A percentile compares a stretch with the other conserved stretches of the same genome.
phyloP scores from a whole-genome alignment of 2,113 vertebrate genomes.

The Centrocercus urophasianus region DNA sequence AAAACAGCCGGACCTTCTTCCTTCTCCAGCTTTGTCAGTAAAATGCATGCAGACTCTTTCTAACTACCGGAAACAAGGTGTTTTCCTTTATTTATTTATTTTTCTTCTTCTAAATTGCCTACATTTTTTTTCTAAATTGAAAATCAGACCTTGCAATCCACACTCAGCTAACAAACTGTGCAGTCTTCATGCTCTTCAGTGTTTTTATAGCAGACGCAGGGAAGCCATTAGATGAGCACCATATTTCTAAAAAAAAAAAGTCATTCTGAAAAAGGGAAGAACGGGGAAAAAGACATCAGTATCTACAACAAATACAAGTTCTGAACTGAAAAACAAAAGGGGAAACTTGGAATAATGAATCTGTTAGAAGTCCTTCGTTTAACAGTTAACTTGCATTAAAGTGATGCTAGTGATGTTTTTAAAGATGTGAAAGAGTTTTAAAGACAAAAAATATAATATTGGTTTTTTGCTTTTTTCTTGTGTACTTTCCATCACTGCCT shows the following conservation, averaged over 20 bases:
- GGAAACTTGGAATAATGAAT: not conserved
- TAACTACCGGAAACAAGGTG: not conserved
- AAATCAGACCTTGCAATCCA: not conserved
- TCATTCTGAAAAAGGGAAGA: not conserved
- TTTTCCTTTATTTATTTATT: not conserved
- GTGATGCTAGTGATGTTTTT: conserved; percentile 52
- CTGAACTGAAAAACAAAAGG: not conserved
- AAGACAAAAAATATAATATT: conserved; percentile 71
- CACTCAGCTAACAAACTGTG: not conserved
- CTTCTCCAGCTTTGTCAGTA: not conserved
- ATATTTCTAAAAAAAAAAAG: not conserved
- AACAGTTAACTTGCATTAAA: conserved; percentile 70
- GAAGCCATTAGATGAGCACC: not conserved
- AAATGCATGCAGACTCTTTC: not conserved
- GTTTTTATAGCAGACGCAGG: not conserved
- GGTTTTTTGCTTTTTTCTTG: conserved; percentile 50
- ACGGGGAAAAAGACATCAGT: not conserved
- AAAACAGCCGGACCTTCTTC: not conserved
- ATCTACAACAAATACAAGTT: not conserved
- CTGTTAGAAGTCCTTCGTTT: conserved; percentile 53
- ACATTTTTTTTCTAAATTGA: conserved; percentile 11
- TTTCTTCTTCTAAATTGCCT: not conserved
- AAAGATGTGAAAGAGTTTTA: conserved; percentile 71
- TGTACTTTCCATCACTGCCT: conserved; percentile 60
- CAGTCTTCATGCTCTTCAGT: not conserved